phyloP scores from a whole-genome alignment of 2,113 vertebrate species.

The Aleadryas rufinucha region DNA sequence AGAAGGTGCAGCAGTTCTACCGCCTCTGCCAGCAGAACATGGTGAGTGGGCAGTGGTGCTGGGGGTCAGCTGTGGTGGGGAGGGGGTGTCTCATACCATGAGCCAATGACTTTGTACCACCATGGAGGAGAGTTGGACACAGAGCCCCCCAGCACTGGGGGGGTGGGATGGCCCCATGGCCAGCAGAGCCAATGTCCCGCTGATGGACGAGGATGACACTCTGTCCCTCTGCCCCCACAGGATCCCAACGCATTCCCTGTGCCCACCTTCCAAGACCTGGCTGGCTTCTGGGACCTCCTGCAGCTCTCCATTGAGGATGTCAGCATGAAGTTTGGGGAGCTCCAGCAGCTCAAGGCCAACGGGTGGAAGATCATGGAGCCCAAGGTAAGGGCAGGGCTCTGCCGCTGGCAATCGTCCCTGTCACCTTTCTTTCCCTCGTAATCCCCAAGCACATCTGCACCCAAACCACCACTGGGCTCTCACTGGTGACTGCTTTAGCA shows the following conservation, averaged over 20 bases:
- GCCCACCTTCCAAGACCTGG: slow-evolving; percentile 96
- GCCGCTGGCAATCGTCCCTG: accelerated
- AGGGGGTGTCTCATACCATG: not conserved
- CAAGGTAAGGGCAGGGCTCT: slow-evolving; percentile 78
- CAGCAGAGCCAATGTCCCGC: accelerated
- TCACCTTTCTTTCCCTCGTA: not conserved
- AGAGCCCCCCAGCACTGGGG: not conserved
- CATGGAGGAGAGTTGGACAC: not conserved
- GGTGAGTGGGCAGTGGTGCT: slow-evolving; percentile 72
- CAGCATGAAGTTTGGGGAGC: slow-evolving; percentile 93
- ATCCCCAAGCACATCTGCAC: not conserved
- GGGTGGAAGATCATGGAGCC: slow-evolving; percentile 93
- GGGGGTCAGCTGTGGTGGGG: accelerated
- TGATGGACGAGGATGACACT: accelerated
- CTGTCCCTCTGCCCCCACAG: slow-evolving; percentile 27
- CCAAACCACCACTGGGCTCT: not conserved
- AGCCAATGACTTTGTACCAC: not conserved
- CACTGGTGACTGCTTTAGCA: not conserved
- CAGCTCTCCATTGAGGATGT: slow-evolving; percentile 97
- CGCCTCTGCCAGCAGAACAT: slow-evolving; percentile 97
- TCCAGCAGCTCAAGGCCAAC: slow-evolving; percentile 93
- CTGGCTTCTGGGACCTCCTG: slow-evolving; percentile 96
- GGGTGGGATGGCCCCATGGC: not conserved
- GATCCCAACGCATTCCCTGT: slow-evolving; percentile 92
- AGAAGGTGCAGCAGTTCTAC: slow-evolving; percentile 99